Evolutionary conservation across 2,113 vertebrate species (phyloP).

Genomic region (Calidris pygmaea): DNA sequence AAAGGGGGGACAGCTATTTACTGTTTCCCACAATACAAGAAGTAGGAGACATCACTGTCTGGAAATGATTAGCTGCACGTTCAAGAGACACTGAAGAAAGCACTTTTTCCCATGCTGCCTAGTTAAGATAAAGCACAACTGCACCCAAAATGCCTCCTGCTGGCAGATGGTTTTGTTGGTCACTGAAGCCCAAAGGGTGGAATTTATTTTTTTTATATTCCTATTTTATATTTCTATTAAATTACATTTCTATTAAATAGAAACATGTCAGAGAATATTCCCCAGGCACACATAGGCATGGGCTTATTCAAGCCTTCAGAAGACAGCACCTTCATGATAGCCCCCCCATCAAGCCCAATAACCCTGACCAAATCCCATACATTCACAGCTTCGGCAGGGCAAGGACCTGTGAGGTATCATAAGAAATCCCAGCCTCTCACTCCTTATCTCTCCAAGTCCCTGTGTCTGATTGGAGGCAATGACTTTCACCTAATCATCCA

Average conservation of each 20-base stretch:
- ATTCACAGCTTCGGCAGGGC: not conserved
- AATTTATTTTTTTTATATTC: not conserved
- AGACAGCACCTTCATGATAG: not conserved
- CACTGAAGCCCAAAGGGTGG: not conserved
- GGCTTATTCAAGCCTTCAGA: not conserved
- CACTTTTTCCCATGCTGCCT: not conserved
- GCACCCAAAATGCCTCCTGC: not conserved
- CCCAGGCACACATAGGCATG: accelerated
- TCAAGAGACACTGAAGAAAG: not conserved
- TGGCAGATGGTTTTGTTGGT: not conserved
- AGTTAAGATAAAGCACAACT: not conserved
- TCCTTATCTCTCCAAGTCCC: not conserved
- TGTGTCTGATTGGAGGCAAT: not conserved
- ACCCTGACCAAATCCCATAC: not conserved
- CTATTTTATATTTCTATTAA: not conserved
- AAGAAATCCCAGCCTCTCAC: not conserved
- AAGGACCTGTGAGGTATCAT: accelerated
- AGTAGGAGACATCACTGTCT: not conserved
- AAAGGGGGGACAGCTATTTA: not conserved
- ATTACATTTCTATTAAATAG: not conserved
- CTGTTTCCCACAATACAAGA: not conserved
- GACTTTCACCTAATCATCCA: not conserved
- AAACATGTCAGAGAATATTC: not conserved
- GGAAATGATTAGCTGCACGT: not conserved
- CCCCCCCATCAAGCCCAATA: not conserved